phyloP scores from a whole-genome alignment of 2,888 invertebrate species.

The Iphiclides podalirius region DNA sequence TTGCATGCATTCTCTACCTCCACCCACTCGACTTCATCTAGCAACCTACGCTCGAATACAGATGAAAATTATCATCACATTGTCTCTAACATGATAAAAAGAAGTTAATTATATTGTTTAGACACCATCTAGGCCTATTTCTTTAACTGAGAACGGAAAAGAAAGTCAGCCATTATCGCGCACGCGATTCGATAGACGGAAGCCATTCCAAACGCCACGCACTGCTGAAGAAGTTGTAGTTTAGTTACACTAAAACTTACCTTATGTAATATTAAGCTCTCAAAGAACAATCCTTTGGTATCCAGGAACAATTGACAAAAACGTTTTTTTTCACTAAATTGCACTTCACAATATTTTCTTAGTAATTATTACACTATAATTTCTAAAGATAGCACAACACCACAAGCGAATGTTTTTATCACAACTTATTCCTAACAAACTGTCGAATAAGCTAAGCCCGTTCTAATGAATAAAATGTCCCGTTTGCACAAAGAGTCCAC shows the following conservation, averaged over 20 bases:
- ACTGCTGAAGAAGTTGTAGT: conserved; percentile 38
- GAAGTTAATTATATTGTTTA: conserved; percentile 18
- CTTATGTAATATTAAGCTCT: conserved; percentile 55
- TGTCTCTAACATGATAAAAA: conserved; percentile 31
- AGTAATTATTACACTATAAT: conserved; percentile 56
- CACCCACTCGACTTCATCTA: conserved; percentile 51
- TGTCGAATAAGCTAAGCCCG: conserved; percentile 61
- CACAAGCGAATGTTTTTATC: conserved; percentile 63
- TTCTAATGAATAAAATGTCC: conserved; percentile 64
- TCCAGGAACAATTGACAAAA: conserved; percentile 59
- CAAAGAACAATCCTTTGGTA: conserved; percentile 68
- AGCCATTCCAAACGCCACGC: conserved; percentile 73
- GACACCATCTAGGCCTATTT: conserved; percentile 38
- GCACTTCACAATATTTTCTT: conserved; percentile 63
- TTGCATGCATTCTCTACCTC: conserved; percentile 52
- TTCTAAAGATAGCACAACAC: conserved; percentile 65
- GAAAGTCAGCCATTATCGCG: conserved; percentile 78
- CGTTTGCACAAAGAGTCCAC: conserved; percentile 69
- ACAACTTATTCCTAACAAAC: conserved; percentile 67
- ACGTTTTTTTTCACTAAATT: conserved; percentile 54
- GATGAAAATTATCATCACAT: conserved; percentile 41
- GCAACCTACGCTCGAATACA: conserved; percentile 52
- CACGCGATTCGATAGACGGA: conserved; percentile 77
- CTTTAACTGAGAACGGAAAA: conserved; percentile 50
- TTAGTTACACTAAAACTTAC: conserved; percentile 49